Evolutionary conservation across 2,888 invertebrate species (phyloP).

Genomic region (Cryptocephalus moraei): DNA sequence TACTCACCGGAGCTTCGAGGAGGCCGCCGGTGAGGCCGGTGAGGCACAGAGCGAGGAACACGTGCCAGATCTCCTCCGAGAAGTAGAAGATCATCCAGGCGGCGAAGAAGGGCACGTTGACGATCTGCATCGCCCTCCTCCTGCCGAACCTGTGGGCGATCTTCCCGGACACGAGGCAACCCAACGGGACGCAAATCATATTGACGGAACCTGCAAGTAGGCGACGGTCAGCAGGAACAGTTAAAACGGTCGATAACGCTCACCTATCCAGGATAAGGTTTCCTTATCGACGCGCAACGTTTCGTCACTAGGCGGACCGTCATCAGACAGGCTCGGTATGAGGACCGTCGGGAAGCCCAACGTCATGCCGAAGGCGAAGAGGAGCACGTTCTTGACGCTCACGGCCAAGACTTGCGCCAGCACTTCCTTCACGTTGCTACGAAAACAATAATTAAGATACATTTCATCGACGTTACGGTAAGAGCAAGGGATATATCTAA

Average conservation of each 20-base stretch:
- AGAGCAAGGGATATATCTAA: no score
- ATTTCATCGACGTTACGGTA: no score
- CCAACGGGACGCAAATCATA: constrained; percentile 68
- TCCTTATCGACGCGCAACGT: constrained; percentile 45
- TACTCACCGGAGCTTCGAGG: constrained; percentile 67
- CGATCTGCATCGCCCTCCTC: constrained; percentile 63
- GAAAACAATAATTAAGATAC: no score
- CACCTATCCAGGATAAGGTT: constrained; percentile 68
- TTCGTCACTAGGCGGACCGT: constrained; percentile 21
- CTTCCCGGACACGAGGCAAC: constrained; percentile 64
- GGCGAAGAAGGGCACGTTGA: constrained; percentile 61
- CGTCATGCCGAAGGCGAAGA: constrained; percentile 70
- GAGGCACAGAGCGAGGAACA: constrained; percentile 60
- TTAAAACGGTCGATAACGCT: constrained; percentile 30
- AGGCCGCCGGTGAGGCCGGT: constrained; percentile 70
- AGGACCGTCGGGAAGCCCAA: constrained; percentile 73
- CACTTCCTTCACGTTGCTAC: constrained; percentile 30
- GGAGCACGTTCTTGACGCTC: constrained; percentile 66
- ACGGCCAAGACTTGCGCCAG: constrained; percentile 70
- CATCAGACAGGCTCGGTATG: constrained; percentile 59
- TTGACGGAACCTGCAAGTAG: constrained; percentile 57
- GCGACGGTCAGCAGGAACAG: no score
- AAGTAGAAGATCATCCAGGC: constrained; percentile 69
- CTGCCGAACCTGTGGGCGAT: constrained; percentile 63
- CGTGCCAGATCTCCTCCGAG: constrained; percentile 48